These are phyloP conservation scores for honey bee (Apis mellifera) DNA, from an alignment of 1,140 invertebrate genomes.

Conservation along the genomic window Amel_HAv3.1 CM009945.2:6031001-6031500, in stretches of 20 bases:
- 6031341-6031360: conserved; percentile 5
- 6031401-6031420: conserved; percentile 32
- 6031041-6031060: too few relatives aligned
- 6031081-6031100: conserved; percentile 6
- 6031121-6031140: too few relatives aligned
- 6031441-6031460: conserved; percentile 37
- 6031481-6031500: background rate
- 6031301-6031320: background rate
- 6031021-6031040: too few relatives aligned
- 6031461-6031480: background rate
- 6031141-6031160: too few relatives aligned
- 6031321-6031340: background rate
- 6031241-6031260: conserved; percentile 54
- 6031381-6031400: conserved; percentile 37
- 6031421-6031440: conserved; percentile 25
- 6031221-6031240: conserved; percentile 60
- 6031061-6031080: too few relatives aligned
- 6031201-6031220: conserved; percentile 68
- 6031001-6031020: too few relatives aligned
- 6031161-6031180: conserved; percentile 62
- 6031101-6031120: too few relatives aligned
- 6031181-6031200: conserved; percentile 26
- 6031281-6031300: conserved; percentile 18
- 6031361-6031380: conserved; percentile 13
- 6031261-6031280: conserved; percentile 11